phyloP scores from a whole-genome alignment of 2,888 invertebrate genomes.

The Hypena proboscidalis region DNA sequence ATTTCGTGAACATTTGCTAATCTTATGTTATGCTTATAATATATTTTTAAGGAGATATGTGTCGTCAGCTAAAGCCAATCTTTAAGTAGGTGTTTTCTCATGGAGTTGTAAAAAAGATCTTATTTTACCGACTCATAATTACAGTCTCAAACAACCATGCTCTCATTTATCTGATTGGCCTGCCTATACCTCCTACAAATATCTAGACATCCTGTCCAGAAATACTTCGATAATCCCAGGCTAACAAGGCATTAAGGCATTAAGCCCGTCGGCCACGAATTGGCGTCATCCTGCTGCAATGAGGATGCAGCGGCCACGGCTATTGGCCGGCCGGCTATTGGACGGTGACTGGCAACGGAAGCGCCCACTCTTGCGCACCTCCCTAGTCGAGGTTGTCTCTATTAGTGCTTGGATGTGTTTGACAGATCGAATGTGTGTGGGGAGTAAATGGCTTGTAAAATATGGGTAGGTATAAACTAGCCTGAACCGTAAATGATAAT shows the following conservation, averaged over 20 bases:
- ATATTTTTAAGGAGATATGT: too few species aligned
- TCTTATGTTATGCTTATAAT: too few species aligned
- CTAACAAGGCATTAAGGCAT: slow-evolving; percentile 3
- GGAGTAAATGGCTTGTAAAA: neutral
- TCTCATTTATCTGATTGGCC: too few species aligned
- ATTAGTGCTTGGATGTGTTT: slow-evolving; percentile 21
- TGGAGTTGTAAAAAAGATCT: too few species aligned
- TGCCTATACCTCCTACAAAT: too few species aligned
- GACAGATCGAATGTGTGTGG: slow-evolving; percentile 7
- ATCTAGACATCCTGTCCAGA: neutral
- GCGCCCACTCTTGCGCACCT: slow-evolving; percentile 48
- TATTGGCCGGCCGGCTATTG: slow-evolving; percentile 72
- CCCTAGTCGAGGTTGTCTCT: slow-evolving; percentile 42
- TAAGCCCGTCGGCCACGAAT: slow-evolving; percentile 46
- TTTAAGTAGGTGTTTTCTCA: too few species aligned
- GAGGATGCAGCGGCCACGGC: slow-evolving; percentile 68
- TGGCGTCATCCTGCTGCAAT: slow-evolving; percentile 70
- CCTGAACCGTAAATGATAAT: too few species aligned
- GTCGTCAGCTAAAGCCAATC: too few species aligned
- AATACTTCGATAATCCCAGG: neutral
- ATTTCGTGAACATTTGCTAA: too few species aligned
- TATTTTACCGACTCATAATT: too few species aligned
- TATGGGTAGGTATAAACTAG: too few species aligned
- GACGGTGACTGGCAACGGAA: slow-evolving; percentile 28
- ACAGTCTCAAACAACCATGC: too few species aligned